Percentiles rank a stretch among this genome's conserved stretches.
These are phyloP conservation scores for Stenoptilia bipunctidactyla DNA, from an alignment of 2,888 invertebrate genomes.

Conservation along the genomic window DNA sequence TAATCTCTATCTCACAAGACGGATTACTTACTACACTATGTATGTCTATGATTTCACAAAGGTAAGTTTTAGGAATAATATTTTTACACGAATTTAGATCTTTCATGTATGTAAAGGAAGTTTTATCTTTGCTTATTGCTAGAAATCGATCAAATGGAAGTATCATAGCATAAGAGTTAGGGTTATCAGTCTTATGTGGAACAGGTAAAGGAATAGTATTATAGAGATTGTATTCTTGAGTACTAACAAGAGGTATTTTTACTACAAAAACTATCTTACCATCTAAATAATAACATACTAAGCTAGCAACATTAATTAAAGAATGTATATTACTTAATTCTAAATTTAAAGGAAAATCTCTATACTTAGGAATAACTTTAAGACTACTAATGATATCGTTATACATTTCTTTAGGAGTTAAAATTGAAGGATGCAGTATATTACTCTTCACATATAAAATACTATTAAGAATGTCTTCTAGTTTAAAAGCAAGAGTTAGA, in stretches of 20 bases:
- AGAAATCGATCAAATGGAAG: conserved; percentile 10
- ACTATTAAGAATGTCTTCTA: conserved; percentile 7
- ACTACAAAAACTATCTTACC: conserved; percentile 9
- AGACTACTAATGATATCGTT: conserved; percentile 8
- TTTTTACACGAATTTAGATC: conserved; percentile 9
- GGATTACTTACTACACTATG: conserved; percentile 5
- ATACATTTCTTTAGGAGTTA: conserved; percentile 10
- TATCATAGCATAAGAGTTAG: conserved; percentile 5
- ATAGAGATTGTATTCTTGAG: conserved; percentile 1
- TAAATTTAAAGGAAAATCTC: conserved; percentile 9
- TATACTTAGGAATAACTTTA: conserved; percentile 5
- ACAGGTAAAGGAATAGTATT: conserved; percentile 8
- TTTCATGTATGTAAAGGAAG: conserved; percentile 7
- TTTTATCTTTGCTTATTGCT: conserved; percentile 10
- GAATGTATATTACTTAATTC: conserved; percentile 8
- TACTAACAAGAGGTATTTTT: conserved; percentile 5
- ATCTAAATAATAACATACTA: conserved; percentile 6
- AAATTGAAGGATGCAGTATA: conserved; percentile 9
- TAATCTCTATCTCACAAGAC: conserved; percentile 10
- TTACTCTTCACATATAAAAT: conserved; percentile 6
- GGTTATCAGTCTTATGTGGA: not conserved
- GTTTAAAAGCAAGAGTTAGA: conserved; percentile 11
- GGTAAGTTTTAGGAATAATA: conserved; percentile 1
- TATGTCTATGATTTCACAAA: conserved; percentile 6
- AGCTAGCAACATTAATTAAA: conserved; percentile 8